Percentiles rank a stretch among this genome's conserved stretches.
Conservation (phyloP, 2,797 vertebrate species). For the Rhynchonycteris naso region DNA sequence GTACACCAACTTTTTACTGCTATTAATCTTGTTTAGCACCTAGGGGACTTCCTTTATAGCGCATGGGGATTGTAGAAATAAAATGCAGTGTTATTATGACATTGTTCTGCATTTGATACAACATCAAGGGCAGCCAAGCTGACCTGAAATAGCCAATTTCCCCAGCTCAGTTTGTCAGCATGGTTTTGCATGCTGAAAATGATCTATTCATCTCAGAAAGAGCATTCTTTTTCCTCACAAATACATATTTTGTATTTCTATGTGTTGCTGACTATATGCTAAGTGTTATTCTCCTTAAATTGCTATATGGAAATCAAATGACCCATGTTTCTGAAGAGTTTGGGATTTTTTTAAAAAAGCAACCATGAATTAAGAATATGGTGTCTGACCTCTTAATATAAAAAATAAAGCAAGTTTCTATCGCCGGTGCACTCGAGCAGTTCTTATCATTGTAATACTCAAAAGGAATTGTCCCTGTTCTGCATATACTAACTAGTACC, state of each 20-base stretch:
- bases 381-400: neutral
- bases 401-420: neutral
- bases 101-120: neutral
- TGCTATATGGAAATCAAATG: slow-evolving; percentile 38
- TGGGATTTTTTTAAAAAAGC: neutral
- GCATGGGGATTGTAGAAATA: neutral
- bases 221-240: neutral
- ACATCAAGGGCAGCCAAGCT: neutral
- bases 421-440: neutral
- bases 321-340: neutral
- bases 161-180: neutral
- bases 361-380: neutral
- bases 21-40: neutral
- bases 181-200: slow-evolving; percentile 26
- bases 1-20: neutral
- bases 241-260: neutral
- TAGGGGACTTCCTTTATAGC: neutral
- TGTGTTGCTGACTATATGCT: slow-evolving; percentile 4
- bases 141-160: slow-evolving; percentile 6
- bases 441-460: neutral
- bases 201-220: slow-evolving; percentile 43
- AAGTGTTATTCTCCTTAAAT: slow-evolving; percentile 20
- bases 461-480: neutral
- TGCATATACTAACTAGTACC: neutral
- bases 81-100: neutral